phyloP scores from a whole-genome alignment of 1,140 invertebrate genomes.

The Helicoverpa armigera region DNA sequence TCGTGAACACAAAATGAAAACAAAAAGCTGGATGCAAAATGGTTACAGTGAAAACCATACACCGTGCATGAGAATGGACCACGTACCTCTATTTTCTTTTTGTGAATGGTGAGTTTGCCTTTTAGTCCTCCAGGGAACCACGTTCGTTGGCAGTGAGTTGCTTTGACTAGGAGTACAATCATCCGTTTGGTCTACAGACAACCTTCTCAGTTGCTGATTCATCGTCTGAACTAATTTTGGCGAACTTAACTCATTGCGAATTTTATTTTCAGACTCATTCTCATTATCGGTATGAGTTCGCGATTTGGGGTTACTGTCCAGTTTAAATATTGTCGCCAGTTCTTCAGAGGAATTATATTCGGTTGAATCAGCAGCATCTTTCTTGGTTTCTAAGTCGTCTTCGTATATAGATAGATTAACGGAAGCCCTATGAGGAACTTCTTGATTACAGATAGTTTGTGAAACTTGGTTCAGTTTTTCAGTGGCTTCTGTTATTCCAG shows the following conservation, averaged over 20 bases:
- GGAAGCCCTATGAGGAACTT: slow-evolving; percentile 67
- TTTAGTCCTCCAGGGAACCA: slow-evolving; percentile 79
- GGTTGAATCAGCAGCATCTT: slow-evolving; percentile 82
- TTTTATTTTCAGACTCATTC: slow-evolving; percentile 62
- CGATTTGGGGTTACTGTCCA: slow-evolving; percentile 69
- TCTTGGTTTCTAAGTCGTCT: slow-evolving; percentile 78
- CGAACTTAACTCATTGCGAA: slow-evolving; percentile 78
- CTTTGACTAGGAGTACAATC: slow-evolving; percentile 75
- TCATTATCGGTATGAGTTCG: slow-evolving; percentile 55
- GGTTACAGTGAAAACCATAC: slow-evolving; percentile 82
- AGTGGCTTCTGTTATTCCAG: slow-evolving; percentile 82
- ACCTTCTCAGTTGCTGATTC: slow-evolving; percentile 81
- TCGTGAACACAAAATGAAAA: slow-evolving; percentile 60
- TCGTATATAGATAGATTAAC: slow-evolving; percentile 78
- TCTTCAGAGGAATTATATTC: slow-evolving; percentile 89
- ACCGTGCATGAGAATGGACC: slow-evolving; percentile 83
- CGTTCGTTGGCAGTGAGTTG: slow-evolving; percentile 76
- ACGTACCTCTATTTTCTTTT: slow-evolving; percentile 82
- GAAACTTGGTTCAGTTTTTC: slow-evolving; percentile 86
- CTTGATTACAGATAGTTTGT: slow-evolving; percentile 73
- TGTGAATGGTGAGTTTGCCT: slow-evolving; percentile 80
- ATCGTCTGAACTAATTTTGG: slow-evolving; percentile 84
- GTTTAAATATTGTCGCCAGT: slow-evolving; percentile 87
- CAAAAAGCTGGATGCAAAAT: slow-evolving; percentile 78
- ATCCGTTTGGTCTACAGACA: slow-evolving; percentile 77